These are phyloP conservation scores for Rhamnusium bicolor DNA, from an alignment of 2,888 invertebrate genomes.

Conservation along the genomic window DNA sequence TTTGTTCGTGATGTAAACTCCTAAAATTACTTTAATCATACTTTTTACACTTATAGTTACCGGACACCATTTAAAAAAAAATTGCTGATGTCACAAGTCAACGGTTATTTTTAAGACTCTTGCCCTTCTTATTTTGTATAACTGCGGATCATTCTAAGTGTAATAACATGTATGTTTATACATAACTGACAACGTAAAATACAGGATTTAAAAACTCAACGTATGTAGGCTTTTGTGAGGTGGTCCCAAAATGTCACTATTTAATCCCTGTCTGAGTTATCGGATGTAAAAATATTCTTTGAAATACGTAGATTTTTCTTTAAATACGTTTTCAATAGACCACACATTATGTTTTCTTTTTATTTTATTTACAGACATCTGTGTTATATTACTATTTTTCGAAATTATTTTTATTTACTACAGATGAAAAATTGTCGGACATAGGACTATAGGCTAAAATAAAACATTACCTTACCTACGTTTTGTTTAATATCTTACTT, in stretches of 20 bases:
- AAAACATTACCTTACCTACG: no score
- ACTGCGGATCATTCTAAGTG: not conserved
- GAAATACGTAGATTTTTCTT: not conserved
- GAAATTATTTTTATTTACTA: no score
- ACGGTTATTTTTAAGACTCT: not conserved
- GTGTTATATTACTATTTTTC: no score
- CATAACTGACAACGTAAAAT: not conserved
- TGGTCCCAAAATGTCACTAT: conserved; percentile 2
- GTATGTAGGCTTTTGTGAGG: not conserved
- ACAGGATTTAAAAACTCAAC: not conserved
- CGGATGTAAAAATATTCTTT: not conserved
- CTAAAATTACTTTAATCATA: no score
- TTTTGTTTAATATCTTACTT: no score
- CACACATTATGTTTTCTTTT: not conserved
- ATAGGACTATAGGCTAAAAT: no score
- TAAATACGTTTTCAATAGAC: not conserved
- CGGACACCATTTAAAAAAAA: no score
- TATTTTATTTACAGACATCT: no score
- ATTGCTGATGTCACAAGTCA: no score
- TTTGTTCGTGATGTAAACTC: no score
- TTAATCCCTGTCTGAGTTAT: conserved; percentile 5
- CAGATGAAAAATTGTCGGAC: no score
- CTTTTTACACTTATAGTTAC: no score
- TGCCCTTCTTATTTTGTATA: not conserved
- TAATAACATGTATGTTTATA: not conserved